Base-by-base conservation (phyloP, 2,113 vertebrate genomes). In the Thymallus thymallus region DNA sequence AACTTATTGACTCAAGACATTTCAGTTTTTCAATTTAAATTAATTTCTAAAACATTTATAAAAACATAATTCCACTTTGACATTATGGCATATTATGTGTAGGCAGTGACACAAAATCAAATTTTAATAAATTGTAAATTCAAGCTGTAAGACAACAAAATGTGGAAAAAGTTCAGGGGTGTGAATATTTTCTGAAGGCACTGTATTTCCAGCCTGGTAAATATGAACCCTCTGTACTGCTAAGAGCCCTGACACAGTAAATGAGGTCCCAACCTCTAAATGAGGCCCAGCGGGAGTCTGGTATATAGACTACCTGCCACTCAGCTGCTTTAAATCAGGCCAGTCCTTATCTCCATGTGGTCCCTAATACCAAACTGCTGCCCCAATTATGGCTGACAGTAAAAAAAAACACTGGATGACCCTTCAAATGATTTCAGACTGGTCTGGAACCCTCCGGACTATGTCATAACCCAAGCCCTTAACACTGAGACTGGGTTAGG, bases 281-380 rank as follows among this genome's bases (percentile, higher is more conserved):
- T 81, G 78, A 85, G 77, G 75, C 85, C 78, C 87, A 89, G 84
- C 81, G 81, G 76, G 76, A 74, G 82, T 35, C 20, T 46, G 26
- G 62, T 78, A 73, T 74, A 51, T 55, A 75, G 76, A 78, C 64
- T 83, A 85, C 74, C 82, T 71, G 78, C 76, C 73, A 80, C 78
- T 81, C 86, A 90, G 81, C 84, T 90, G 87, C 78, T 86, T 88
- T 80, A 76, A 79, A 89, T 89, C 82, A 88, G 84, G 62, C 69
- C 14, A 23, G 63, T 32, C 41, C 26, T 55, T 5, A 78, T 84
- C 77, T 80, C 74, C 61, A 77, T 79, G 80, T 69, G 73, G 71
- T 68, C 46, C 80, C 70, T 84, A 74, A 84, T 71, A 78, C 80
- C 75, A 62, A 71, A 80, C 85, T 75, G 84, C 82, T 81, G 82